Percentiles rank a stretch among this genome's conserved stretches.
Evolutionary conservation across 2,797 vertebrate species (phyloP).

Genomic region (Decapterus maruadsi): DNA sequence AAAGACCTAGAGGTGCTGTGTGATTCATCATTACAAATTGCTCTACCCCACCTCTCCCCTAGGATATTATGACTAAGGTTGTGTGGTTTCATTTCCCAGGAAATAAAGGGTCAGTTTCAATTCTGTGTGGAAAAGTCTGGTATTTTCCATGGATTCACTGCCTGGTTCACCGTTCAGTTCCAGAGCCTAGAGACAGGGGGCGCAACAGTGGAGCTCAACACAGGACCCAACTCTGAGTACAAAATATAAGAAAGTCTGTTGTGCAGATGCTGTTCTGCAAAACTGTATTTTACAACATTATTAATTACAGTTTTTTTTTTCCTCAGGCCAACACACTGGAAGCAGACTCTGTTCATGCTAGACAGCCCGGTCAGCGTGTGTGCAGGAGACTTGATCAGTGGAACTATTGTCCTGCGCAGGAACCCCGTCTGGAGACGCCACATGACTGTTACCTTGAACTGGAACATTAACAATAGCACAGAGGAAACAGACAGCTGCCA

Average conservation of each 20-base stretch:
- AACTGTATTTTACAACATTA: no score
- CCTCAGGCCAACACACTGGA: slow-evolving; percentile 88
- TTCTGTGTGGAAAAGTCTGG: slow-evolving; percentile 75
- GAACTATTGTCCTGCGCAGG: slow-evolving; percentile 80
- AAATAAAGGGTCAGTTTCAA: slow-evolving; percentile 79
- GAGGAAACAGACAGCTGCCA: slow-evolving; percentile 63
- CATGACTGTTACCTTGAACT: slow-evolving; percentile 86
- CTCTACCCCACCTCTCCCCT: accelerated
- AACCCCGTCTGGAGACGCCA: slow-evolving; percentile 89
- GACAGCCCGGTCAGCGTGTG: slow-evolving; percentile 79
- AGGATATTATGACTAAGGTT: accelerated
- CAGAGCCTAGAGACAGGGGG: slow-evolving; percentile 81
- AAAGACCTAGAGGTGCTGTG: slow-evolving; percentile 77
- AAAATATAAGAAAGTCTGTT: slow-evolving; percentile 27
- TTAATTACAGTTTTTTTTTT: not conserved
- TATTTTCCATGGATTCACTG: slow-evolving; percentile 86
- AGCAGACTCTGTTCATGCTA: slow-evolving; percentile 91
- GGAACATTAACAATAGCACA: slow-evolving; percentile 74
- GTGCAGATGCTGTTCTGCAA: not conserved
- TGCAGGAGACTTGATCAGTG: slow-evolving; percentile 79
- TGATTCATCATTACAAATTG: not conserved
- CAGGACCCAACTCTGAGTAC: slow-evolving; percentile 85
- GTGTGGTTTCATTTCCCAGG: slow-evolving; percentile 72
- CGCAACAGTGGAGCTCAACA: slow-evolving; percentile 80
- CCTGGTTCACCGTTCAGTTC: slow-evolving; percentile 85